phyloP scores from a whole-genome alignment of 2,888 invertebrate genomes.

The Scrobipalpa atriplicella region DNA sequence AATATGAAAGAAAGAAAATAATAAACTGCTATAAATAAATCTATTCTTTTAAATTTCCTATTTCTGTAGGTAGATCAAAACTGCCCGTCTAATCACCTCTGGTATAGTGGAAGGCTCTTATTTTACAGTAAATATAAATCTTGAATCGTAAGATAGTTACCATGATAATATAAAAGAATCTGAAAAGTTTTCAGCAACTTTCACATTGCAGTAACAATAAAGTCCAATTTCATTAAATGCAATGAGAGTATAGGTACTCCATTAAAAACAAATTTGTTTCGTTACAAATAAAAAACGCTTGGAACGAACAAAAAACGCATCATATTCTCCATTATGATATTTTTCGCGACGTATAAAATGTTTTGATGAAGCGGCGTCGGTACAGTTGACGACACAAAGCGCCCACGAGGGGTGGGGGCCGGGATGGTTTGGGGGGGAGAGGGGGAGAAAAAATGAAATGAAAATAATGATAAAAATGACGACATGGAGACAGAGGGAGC shows the following conservation, averaged over 20 bases:
- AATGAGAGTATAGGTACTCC: constrained; percentile 24
- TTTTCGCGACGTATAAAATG: constrained; percentile 54
- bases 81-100: too few species aligned
- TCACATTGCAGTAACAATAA: constrained; percentile 20
- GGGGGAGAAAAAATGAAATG: constrained; percentile 56
- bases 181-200: background rate
- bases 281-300: constrained; percentile 36
- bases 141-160: background rate
- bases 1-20: too few species aligned
- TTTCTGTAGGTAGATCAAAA: too few species aligned
- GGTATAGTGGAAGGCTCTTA: too few species aligned
- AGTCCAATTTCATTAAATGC: constrained; percentile 4
- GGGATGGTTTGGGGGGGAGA: constrained; percentile 31
- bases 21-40: too few species aligned
- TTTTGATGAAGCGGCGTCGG: constrained; percentile 63
- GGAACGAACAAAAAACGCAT: constrained; percentile 35
- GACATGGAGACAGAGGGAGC: constrained; percentile 48
- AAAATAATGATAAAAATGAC: constrained; percentile 66
- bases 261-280: constrained; percentile 28
- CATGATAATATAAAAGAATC: background rate
- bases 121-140: background rate
- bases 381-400: constrained; percentile 44
- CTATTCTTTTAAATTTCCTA: too few species aligned
- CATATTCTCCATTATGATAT: constrained; percentile 43
- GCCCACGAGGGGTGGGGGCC: constrained; percentile 34